Percentiles rank a stretch among this genome's conserved stretches.
phyloP scores from a whole-genome alignment of 2,888 invertebrate genomes.

The Andrena flavipes region DNA sequence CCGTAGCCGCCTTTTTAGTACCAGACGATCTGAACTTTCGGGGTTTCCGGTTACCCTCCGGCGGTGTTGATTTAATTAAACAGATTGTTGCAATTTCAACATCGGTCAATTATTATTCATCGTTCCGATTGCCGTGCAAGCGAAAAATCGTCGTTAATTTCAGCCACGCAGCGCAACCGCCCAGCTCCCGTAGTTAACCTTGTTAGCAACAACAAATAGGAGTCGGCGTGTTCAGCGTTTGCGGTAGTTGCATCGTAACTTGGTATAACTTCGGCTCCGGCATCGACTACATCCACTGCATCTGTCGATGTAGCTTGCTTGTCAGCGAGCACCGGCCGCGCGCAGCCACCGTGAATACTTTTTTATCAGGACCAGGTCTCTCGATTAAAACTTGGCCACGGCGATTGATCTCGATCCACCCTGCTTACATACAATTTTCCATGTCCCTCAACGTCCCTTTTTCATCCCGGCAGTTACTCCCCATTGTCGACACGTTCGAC shows the following conservation, averaged over 20 bases:
- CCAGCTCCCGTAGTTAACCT: slow-evolving; percentile 28
- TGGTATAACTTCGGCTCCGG: slow-evolving; percentile 32
- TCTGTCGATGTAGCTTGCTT: too few species aligned
- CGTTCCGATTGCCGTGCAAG: not conserved
- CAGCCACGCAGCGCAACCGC: not conserved
- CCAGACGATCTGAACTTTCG: slow-evolving; percentile 26
- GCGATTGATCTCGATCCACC: slow-evolving; percentile 49
- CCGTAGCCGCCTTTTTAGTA: slow-evolving; percentile 12
- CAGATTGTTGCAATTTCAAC: not conserved
- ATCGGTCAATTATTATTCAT: not conserved
- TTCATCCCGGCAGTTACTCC: slow-evolving; percentile 25
- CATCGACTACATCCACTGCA: slow-evolving; percentile 14
- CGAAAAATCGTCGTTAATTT: slow-evolving; percentile 39
- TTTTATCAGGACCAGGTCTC: slow-evolving; percentile 33
- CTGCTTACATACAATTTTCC: slow-evolving; percentile 47
- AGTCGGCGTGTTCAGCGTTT: slow-evolving; percentile 24
- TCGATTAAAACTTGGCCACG: slow-evolving; percentile 72
- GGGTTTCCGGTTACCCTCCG: slow-evolving; percentile 9
- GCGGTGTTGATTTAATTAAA: slow-evolving; percentile 14
- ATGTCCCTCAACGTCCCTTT: slow-evolving; percentile 11
- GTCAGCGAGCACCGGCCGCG: not conserved
- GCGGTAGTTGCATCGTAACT: slow-evolving; percentile 44
- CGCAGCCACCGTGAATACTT: slow-evolving; percentile 4
- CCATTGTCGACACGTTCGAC: slow-evolving; percentile 71
- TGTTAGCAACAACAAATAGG: slow-evolving; percentile 56